Percentiles rank a stretch among this genome's conserved stretches.
Conservation (phyloP, 92 coral and sea anemone species). For the Blastomussa wellsi region DNA sequence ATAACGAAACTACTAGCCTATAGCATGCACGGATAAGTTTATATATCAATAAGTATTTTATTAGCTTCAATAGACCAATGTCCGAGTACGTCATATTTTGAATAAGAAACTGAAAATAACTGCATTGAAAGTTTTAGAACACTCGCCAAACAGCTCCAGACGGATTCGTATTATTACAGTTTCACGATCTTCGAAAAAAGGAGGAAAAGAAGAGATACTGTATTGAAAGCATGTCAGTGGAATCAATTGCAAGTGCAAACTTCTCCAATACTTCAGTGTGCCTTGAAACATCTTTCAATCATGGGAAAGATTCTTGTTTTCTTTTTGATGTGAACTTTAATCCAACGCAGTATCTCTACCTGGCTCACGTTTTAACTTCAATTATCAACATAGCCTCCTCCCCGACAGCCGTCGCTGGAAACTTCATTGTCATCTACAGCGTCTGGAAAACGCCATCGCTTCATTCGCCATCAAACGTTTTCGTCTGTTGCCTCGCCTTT, state of each 20-base stretch:
- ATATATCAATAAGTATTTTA: neutral
- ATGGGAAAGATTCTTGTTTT: constrained; percentile 8
- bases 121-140: neutral
- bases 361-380: constrained; percentile 26
- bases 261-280: neutral
- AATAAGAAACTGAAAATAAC: neutral
- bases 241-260: neutral
- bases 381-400: constrained; percentile 14
- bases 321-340: constrained; percentile 23
- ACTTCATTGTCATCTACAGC: constrained; percentile 19
- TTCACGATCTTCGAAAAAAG: neutral
- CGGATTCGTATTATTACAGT: neutral
- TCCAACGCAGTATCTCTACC: constrained; percentile 25
- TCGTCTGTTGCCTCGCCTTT: constrained; percentile 32
- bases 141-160: neutral
- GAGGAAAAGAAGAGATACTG: neutral
- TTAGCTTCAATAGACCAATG: neutral
- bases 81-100: too few species aligned
- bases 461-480: constrained; percentile 19
- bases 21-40: neutral
- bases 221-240: neutral
- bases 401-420: constrained; percentile 21
- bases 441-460: constrained; percentile 34
- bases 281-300: neutral
- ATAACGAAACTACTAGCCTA: neutral